A percentile compares a stretch with the other conserved stretches of the same genome.
phyloP scores from a whole-genome alignment of 1,140 invertebrate species.

The Drosophila santomea region DNA sequence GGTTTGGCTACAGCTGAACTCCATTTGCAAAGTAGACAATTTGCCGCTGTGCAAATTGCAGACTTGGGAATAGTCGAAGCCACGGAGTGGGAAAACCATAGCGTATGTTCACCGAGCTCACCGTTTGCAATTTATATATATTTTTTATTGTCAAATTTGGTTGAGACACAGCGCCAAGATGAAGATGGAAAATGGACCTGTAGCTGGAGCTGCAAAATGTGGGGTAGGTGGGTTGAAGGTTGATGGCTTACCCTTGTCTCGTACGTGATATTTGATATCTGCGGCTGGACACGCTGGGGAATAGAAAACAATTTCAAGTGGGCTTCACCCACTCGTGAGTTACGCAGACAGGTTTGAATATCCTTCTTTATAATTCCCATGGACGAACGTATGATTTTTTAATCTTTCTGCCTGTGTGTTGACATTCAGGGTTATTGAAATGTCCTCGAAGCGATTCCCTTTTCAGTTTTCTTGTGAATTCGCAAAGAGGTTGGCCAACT shows the following conservation, averaged over 20 bases:
- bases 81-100: constrained; percentile 5
- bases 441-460: constrained; percentile 15
- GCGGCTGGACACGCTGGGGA: constrained; percentile 70
- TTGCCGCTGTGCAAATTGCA: constrained; percentile 66
- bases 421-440: constrained; percentile 45
- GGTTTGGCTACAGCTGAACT: constrained; percentile 57
- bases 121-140: constrained; percentile 49
- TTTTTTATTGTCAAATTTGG: constrained; percentile 81
- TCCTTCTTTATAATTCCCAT: constrained; percentile 21
- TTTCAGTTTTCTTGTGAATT: constrained; percentile 11
- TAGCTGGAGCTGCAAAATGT: constrained; percentile 2
- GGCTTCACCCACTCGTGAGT: constrained; percentile 40
- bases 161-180: constrained; percentile 41
- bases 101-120: constrained; percentile 14
- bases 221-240: not conserved
- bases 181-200: constrained; percentile 24
- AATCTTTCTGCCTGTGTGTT: constrained; percentile 30
- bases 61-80: constrained; percentile 58
- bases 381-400: constrained; percentile 19
- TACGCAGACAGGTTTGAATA: constrained; percentile 52
- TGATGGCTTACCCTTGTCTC: constrained; percentile 67
- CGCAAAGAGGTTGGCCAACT: constrained; percentile 1
- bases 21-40: constrained; percentile 82
- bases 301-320: constrained; percentile 33
- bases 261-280: constrained; percentile 75